Conservation (phyloP, 1,140 invertebrate species). For the Solenopsis invicta region DNA sequence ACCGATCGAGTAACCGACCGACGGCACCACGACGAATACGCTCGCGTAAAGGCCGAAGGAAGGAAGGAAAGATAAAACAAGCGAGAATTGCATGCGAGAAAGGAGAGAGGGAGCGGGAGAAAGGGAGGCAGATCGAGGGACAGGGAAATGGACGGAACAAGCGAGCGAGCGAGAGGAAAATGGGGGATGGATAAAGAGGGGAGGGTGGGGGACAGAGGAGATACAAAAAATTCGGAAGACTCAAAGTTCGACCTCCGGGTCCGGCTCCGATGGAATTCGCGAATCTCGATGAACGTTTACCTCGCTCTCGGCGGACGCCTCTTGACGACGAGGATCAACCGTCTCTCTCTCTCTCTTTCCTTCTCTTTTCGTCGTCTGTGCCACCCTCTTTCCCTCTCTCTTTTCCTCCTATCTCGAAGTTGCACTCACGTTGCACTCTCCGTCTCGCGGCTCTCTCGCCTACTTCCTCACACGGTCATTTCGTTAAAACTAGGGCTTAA, state of each 20-base stretch:
- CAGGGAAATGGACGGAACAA: slow-evolving; percentile 8
- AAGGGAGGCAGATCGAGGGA: slow-evolving; percentile 12
- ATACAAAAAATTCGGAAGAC: slow-evolving; percentile 36
- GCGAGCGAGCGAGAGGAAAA: background rate
- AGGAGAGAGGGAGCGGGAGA: slow-evolving; percentile 1
- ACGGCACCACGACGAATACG: background rate
- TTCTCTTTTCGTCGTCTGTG: slow-evolving; percentile 9
- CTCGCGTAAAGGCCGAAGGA: slow-evolving; percentile 41
- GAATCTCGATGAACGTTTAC: slow-evolving; percentile 9
- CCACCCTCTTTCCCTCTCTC: slow-evolving; percentile 58
- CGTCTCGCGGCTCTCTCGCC: slow-evolving; percentile 8
- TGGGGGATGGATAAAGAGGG: slow-evolving; percentile 39
- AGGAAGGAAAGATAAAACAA: slow-evolving; percentile 71
- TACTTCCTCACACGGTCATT: slow-evolving; percentile 59
- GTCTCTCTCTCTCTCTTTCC: slow-evolving; percentile 53
- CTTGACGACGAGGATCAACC: background rate
- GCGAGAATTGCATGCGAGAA: slow-evolving; percentile 70
- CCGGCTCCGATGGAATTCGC: background rate
- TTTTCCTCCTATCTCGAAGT: slow-evolving; percentile 15
- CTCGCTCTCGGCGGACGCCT: background rate
- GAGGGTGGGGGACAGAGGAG: slow-evolving; percentile 25
- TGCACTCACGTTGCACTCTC: slow-evolving; percentile 42
- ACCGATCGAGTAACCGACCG: slow-evolving; percentile 47
- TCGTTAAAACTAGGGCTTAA: slow-evolving; percentile 78
- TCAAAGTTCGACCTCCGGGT: background rate